These are phyloP conservation scores for Vireo griseus DNA, from an alignment of 2,797 vertebrate genomes.

Conservation along the genomic window DNA sequence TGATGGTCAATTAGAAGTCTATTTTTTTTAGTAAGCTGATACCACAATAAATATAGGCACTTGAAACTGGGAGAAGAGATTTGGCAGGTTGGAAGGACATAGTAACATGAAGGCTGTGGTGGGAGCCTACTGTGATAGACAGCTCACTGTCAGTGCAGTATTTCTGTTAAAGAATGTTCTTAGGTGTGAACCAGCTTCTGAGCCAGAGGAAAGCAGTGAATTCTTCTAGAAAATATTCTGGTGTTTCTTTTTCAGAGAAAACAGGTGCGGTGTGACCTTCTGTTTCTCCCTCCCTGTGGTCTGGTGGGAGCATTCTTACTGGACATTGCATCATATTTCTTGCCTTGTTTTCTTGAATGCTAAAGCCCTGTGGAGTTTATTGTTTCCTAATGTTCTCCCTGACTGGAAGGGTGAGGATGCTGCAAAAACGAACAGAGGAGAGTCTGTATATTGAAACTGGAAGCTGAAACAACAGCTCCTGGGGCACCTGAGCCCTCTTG, in stretches of 20 bases:
- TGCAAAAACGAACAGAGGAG: background rate
- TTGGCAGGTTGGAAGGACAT: background rate
- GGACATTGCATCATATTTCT: background rate
- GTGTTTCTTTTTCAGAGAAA: background rate
- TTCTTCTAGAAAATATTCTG: background rate
- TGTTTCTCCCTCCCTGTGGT: background rate
- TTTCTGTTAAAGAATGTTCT: background rate
- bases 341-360: background rate
- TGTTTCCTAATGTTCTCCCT: background rate
- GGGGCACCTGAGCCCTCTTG: background rate
- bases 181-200: background rate
- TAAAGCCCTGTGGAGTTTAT: background rate
- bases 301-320: background rate
- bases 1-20: background rate
- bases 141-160: background rate
- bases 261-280: background rate
- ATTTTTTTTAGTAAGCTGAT: background rate
- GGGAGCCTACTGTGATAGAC: background rate
- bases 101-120: background rate
- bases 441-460: background rate
- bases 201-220: background rate
- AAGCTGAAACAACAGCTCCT: background rate
- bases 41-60: rapidly evolving
- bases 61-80: background rate
- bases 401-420: background rate